phyloP scores from a whole-genome alignment of 2,888 invertebrate genomes.

The Pseudoips prasinana region DNA sequence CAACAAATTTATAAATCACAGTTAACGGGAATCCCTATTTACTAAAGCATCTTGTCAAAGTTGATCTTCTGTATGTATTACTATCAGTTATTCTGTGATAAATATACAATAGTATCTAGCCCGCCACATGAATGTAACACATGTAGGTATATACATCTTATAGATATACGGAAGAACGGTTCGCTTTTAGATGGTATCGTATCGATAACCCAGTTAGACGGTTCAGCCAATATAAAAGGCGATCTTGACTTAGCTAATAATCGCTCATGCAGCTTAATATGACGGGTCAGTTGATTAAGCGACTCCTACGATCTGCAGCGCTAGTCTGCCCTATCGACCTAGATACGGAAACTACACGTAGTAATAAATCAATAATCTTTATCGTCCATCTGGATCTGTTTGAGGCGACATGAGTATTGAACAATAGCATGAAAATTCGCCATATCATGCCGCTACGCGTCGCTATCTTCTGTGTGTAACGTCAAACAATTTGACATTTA shows the following conservation, averaged over 20 bases:
- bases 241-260: constrained; percentile 40
- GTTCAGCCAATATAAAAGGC: constrained; percentile 17
- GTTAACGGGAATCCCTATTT: no score
- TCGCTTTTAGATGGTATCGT: constrained; percentile 24
- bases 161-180: constrained; percentile 4
- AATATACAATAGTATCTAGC: no score
- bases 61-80: no score
- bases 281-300: constrained; percentile 45
- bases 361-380: constrained; percentile 38
- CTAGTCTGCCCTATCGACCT: constrained; percentile 23
- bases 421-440: no score
- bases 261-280: constrained; percentile 34
- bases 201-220: constrained; percentile 25
- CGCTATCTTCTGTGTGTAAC: no score
- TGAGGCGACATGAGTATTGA: constrained; percentile 14
- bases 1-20: no score
- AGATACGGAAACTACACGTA: constrained; percentile 13
- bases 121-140: no score
- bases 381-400: constrained; percentile 29
- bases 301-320: constrained; percentile 30
- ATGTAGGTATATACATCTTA: background rate
- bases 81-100: no score
- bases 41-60: no score
- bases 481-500: no score
- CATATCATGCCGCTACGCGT: no score